Conservation (phyloP, 1,140 invertebrate genomes). For the Reticulitermes speratus region DNA sequence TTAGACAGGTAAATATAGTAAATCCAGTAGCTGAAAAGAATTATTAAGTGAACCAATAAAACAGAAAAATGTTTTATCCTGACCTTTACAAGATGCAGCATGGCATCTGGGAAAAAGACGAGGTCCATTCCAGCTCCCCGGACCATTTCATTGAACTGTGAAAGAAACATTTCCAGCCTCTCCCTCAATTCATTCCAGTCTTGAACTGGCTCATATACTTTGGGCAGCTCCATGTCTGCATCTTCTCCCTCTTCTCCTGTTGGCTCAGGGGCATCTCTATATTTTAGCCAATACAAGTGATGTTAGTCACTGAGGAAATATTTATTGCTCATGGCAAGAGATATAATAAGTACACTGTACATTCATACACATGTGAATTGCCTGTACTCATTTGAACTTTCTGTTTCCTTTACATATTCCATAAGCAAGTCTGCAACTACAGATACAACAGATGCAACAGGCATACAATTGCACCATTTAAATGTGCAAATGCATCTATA, state of each 20-base stretch:
- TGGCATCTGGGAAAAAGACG: slow-evolving; percentile 98
- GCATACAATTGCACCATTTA: too few species aligned
- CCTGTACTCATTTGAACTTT: too few species aligned
- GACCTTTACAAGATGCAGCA: slow-evolving; percentile 88
- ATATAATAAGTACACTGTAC: not conserved
- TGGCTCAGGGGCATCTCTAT: slow-evolving; percentile 92
- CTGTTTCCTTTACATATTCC: too few species aligned
- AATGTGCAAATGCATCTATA: too few species aligned
- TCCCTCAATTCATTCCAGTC: slow-evolving; percentile 78
- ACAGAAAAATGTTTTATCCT: not conserved
- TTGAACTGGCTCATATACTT: slow-evolving; percentile 92
- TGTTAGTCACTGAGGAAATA: not conserved
- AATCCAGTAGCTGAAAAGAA: too few species aligned
- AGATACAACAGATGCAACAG: too few species aligned
- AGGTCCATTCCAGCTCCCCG: slow-evolving; percentile 94
- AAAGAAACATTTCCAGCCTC: slow-evolving; percentile 87
- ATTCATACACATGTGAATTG: too few species aligned
- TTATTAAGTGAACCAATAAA: too few species aligned
- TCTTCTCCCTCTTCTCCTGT: slow-evolving; percentile 96
- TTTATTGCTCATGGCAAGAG: not conserved
- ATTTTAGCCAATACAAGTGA: slow-evolving; percentile 15
- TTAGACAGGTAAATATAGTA: too few species aligned
- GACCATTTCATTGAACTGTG: slow-evolving; percentile 96
- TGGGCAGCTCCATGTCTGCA: slow-evolving; percentile 90
- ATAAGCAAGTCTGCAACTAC: too few species aligned